Conservation (phyloP, 2,888 invertebrate species). For the Apodemia zela region DNA sequence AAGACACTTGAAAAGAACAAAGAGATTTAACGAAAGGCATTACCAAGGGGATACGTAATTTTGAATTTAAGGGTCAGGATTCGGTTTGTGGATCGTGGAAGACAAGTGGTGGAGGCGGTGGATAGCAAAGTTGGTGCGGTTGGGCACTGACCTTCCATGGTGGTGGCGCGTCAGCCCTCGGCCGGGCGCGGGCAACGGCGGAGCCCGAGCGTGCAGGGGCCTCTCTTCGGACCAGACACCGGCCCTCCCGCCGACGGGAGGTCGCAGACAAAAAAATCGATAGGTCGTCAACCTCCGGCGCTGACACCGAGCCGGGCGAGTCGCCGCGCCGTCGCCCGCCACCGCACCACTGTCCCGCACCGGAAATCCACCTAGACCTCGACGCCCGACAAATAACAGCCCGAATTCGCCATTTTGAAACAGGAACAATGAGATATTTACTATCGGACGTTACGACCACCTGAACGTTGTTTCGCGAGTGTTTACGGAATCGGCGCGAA, state of each 20-base stretch:
- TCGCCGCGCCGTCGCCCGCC: conserved; percentile 50
- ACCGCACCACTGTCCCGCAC: conserved; percentile 34
- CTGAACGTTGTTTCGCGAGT: conserved; percentile 48
- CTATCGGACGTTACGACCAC: conserved; percentile 62
- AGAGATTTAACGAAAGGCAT: conserved; percentile 27
- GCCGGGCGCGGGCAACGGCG: conserved; percentile 34
- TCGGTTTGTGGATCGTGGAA: conserved; percentile 17
- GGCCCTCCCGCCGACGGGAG: conserved; percentile 66
- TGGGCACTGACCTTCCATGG: conserved; percentile 58
- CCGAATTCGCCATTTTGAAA: conserved; percentile 79
- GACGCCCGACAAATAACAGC: conserved; percentile 43
- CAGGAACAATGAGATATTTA: conserved; percentile 79
- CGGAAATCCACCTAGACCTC: conserved; percentile 38
- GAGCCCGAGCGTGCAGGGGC: conserved; percentile 31
- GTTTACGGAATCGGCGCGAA: conserved; percentile 49
- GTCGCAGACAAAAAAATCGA: conserved; percentile 79
- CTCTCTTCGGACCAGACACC: conserved; percentile 48
- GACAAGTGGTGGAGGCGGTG: conserved; percentile 31
- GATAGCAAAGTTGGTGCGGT: conserved; percentile 38
- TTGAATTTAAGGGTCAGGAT: background rate
- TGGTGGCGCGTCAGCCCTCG: conserved; percentile 33
- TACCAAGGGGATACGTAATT: conserved; percentile 17
- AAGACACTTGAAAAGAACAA: conserved; percentile 31
- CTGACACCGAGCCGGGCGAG: conserved; percentile 60
- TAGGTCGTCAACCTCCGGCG: conserved; percentile 76